phyloP scores from a whole-genome alignment of 2,113 vertebrate genomes.

The Setophaga petechia region DNA sequence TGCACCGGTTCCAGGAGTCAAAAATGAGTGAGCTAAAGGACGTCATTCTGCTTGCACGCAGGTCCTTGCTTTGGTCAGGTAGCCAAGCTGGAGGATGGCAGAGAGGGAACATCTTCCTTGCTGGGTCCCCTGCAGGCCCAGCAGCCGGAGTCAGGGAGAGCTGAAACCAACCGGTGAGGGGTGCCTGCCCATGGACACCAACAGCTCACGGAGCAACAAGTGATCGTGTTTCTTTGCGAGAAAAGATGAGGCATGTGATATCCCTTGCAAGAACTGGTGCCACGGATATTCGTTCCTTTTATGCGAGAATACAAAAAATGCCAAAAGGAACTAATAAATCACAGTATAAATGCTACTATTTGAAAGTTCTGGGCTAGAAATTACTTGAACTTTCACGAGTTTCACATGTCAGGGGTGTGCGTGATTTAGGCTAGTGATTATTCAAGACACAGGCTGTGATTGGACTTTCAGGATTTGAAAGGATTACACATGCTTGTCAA shows the following conservation, averaged over 20 bases:
- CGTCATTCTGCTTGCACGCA: not conserved
- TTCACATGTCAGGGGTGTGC: not conserved
- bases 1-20: not conserved
- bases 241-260: not conserved
- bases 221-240: not conserved
- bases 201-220: not conserved
- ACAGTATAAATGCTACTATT: not conserved
- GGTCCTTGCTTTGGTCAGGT: not conserved
- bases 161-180: accelerated
- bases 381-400: not conserved
- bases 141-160: not conserved
- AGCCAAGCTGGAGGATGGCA: not conserved
- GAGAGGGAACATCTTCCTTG: not conserved
- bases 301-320: not conserved
- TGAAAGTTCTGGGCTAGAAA: not conserved
- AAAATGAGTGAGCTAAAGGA: not conserved
- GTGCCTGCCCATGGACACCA: not conserved
- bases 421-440: not conserved
- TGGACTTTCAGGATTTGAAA: not conserved
- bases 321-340: not conserved
- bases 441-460: not conserved
- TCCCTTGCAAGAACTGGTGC: not conserved
- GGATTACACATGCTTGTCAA: not conserved
- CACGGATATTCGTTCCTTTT: not conserved
- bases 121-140: not conserved